Percentiles rank a stretch among this genome's conserved stretches.
phyloP scores from a whole-genome alignment of 2,888 invertebrate genomes.

The Sicus ferrugineus region DNA sequence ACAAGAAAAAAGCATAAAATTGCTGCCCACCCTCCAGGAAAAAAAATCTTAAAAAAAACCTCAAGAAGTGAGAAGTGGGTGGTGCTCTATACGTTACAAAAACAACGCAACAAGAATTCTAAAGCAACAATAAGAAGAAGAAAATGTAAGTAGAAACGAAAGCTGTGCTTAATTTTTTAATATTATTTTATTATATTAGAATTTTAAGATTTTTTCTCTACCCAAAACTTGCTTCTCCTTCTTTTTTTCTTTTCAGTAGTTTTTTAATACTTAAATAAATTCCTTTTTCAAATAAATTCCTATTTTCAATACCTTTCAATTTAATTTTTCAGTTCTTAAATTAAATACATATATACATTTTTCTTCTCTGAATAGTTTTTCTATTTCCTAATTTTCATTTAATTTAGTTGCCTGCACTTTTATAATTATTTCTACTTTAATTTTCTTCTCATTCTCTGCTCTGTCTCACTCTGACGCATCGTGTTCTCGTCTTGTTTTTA shows the following conservation, averaged over 20 bases:
- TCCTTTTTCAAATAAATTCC: too few relatives aligned
- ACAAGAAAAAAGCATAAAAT: not conserved
- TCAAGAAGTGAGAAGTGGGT: constrained; percentile 19
- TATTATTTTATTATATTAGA: not conserved
- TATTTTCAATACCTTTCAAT: too few relatives aligned
- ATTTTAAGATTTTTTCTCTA: not conserved
- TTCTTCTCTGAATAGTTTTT: too few relatives aligned
- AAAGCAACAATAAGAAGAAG: not conserved
- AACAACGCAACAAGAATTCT: not conserved
- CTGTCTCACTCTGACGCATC: not conserved
- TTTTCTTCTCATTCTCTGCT: not conserved
- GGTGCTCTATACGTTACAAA: constrained; percentile 14
- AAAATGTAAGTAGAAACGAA: not conserved
- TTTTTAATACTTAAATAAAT: too few relatives aligned
- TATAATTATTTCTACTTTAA: not conserved
- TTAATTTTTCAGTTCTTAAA: too few relatives aligned
- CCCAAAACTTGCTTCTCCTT: not conserved
- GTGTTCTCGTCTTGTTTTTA: not conserved
- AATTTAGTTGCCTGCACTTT: too few relatives aligned
- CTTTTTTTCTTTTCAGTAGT: not conserved
- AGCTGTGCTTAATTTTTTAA: not conserved
- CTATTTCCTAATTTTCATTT: too few relatives aligned
- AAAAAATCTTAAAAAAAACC: not conserved
- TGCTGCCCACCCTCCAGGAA: constrained; percentile 20
- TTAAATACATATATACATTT: too few relatives aligned